These are phyloP conservation scores for Molossus alvarezi DNA, from an alignment of 2,797 vertebrate species.

Conservation along the genomic window DNA sequence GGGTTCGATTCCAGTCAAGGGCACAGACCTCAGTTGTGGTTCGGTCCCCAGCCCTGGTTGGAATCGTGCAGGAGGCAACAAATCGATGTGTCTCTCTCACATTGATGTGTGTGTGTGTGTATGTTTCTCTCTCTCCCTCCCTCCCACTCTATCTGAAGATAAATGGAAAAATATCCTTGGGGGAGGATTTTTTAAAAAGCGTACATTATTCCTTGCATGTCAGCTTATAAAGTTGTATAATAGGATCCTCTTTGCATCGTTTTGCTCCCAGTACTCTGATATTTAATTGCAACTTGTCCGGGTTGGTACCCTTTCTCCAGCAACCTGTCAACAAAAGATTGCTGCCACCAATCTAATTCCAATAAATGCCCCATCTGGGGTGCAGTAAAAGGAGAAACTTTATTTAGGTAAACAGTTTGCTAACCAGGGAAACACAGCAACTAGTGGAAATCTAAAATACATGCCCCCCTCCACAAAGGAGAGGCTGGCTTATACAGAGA, in stretches of 20 bases:
- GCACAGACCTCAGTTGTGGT: no score
- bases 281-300: background rate
- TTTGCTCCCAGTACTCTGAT: conserved; percentile 4
- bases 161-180: no score
- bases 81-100: no score
- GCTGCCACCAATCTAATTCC: background rate
- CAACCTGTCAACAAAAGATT: background rate
- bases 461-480: background rate
- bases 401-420: background rate
- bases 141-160: no score
- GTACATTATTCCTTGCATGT: background rate
- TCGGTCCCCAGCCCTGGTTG: no score
- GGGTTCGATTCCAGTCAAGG: no score
- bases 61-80: no score
- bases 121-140: no score
- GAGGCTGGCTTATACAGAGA: background rate
- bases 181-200: no score
- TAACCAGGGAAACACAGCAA: background rate
- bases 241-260: conserved; percentile 40
- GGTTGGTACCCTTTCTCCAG: conserved; percentile 16
- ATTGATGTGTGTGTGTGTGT: no score
- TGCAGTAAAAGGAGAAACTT: background rate
- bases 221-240: conserved; percentile 8
- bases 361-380: background rate
- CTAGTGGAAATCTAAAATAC: background rate